Percentiles rank a stretch among this genome's conserved stretches.
Conservation (phyloP, 1,140 invertebrate species). For the Caenorhabditis briggsae region DNA sequence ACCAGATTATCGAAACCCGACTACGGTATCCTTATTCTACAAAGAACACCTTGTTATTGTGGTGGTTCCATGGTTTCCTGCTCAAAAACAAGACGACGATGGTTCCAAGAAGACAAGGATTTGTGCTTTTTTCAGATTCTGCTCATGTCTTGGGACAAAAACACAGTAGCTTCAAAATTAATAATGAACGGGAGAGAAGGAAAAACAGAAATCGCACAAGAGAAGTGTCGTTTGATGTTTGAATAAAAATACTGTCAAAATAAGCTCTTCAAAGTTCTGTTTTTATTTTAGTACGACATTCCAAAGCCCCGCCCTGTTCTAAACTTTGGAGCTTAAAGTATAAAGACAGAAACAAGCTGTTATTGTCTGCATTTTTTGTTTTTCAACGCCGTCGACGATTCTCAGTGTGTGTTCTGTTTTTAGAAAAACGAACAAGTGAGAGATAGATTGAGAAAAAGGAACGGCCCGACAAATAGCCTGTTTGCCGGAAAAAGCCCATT, state of each 20-base stretch:
- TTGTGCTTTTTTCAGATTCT: constrained; percentile 39
- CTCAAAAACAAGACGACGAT: background rate
- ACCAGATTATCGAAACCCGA: background rate
- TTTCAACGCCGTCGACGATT: background rate
- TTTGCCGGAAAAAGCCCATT: constrained; percentile 48
- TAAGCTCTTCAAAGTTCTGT: too few relatives aligned
- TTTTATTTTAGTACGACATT: background rate
- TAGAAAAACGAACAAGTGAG: background rate
- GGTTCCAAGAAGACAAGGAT: background rate
- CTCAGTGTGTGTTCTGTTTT: constrained; percentile 30
- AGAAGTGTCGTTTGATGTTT: too few relatives aligned
- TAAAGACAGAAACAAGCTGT: background rate
- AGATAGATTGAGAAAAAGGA: constrained; percentile 10
- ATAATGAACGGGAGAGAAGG: background rate
- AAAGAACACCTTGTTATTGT: background rate
- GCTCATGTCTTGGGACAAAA: background rate
- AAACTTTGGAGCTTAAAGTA: background rate
- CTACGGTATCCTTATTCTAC: background rate
- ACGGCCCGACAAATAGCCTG: constrained; percentile 27
- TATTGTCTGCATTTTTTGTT: background rate
- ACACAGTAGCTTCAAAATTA: background rate
- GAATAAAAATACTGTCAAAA: too few relatives aligned
- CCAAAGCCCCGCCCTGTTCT: background rate
- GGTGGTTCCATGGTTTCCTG: background rate
- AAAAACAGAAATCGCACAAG: background rate